These are phyloP conservation scores for Trogon melanurus DNA, from an alignment of 2,113 vertebrate genomes.

Conservation along the genomic window DNA sequence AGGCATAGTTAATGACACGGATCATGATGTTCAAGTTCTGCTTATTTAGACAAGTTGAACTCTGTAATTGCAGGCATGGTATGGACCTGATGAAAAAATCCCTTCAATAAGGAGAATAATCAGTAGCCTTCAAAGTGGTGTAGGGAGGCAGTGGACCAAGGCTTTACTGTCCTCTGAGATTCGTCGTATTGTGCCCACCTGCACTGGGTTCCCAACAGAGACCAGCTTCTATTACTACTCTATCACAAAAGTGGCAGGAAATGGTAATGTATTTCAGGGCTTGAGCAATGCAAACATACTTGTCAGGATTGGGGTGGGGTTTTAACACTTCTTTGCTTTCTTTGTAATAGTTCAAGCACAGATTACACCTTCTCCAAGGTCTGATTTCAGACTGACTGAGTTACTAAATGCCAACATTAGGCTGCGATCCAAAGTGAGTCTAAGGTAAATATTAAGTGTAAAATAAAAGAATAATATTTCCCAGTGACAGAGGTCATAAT, in stretches of 20 bases:
- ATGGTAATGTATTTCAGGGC: neutral
- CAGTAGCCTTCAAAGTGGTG: constrained; percentile 51
- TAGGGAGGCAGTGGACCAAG: constrained; percentile 65
- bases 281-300: neutral
- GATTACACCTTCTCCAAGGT: constrained; percentile 41
- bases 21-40: constrained; percentile 14
- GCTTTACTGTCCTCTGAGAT: constrained; percentile 62
- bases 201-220: constrained; percentile 57
- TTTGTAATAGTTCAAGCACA: constrained; percentile 52
- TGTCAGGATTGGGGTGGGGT: neutral
- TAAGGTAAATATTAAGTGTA: constrained; percentile 49
- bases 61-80: constrained; percentile 66
- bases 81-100: constrained; percentile 30
- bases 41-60: constrained; percentile 34
- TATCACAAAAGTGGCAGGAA: constrained; percentile 31
- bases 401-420: constrained; percentile 49
- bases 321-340: neutral
- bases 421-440: constrained; percentile 15
- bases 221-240: constrained; percentile 54
- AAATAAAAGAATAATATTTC: neutral
- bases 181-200: constrained; percentile 49
- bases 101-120: constrained; percentile 43
- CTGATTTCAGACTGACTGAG: constrained; percentile 30
- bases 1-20: neutral
- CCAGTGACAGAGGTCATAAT: neutral